A percentile compares a stretch with the other conserved stretches of the same genome.
These are phyloP conservation scores for Smithornis capensis DNA, from an alignment of 2,113 vertebrate genomes.

Conservation along the genomic window DNA sequence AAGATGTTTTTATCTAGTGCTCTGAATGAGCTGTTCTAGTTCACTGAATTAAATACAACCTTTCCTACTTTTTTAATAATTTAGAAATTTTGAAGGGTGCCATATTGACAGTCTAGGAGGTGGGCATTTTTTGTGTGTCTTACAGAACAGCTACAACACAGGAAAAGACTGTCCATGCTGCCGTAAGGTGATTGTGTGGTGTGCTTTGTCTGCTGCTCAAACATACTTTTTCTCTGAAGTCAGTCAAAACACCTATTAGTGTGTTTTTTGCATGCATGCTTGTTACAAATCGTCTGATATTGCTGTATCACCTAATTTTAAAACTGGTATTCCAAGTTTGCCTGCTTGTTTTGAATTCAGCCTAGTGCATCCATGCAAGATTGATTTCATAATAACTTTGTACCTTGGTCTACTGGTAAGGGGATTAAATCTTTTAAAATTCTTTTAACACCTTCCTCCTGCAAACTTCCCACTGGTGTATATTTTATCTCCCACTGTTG, in stretches of 20 bases:
- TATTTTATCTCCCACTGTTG: background rate
- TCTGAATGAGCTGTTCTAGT: slow-evolving; percentile 57
- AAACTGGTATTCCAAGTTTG: background rate
- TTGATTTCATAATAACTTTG: background rate
- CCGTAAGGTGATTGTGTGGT: background rate
- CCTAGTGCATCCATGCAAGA: background rate
- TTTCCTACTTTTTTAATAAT: slow-evolving; percentile 55
- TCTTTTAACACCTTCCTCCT: background rate
- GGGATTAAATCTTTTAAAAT: background rate
- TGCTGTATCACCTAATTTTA: background rate
- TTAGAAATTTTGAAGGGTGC: slow-evolving; percentile 57
- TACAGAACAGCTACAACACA: slow-evolving; percentile 29
- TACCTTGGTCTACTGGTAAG: background rate
- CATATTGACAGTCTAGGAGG: background rate
- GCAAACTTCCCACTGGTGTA: background rate
- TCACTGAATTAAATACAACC: slow-evolving; percentile 63
- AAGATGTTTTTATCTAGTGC: slow-evolving; percentile 55
- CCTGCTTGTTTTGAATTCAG: background rate
- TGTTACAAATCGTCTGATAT: background rate
- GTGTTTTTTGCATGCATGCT: background rate
- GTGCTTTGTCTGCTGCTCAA: background rate
- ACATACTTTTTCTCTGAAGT: background rate
- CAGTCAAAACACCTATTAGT: background rate
- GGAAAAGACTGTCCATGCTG: background rate
- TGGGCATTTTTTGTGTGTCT: slow-evolving; percentile 50